Evolutionary conservation across 2,888 invertebrate species (phyloP).

Genomic region (Drosophila kambysellisi): DNA sequence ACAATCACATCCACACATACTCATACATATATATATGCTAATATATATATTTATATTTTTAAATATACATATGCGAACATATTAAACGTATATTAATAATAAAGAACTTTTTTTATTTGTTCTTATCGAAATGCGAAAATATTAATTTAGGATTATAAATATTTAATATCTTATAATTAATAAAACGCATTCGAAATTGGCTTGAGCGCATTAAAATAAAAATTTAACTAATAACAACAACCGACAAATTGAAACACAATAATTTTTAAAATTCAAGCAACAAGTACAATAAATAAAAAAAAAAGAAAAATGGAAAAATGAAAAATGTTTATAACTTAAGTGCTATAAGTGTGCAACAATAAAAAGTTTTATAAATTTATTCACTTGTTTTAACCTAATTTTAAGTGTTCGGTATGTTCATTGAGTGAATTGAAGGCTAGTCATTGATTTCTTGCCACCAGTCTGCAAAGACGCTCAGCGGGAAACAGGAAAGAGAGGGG

Average conservation of each 20-base stretch:
- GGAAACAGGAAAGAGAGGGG: too few relatives aligned
- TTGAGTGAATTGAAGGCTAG: slow-evolving; percentile 39
- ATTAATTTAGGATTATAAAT: slow-evolving; percentile 48
- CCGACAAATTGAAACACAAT: slow-evolving; percentile 28
- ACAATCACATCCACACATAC: slow-evolving; percentile 19
- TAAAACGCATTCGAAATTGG: slow-evolving; percentile 33
- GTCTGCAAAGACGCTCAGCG: not conserved
- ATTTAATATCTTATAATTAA: slow-evolving; percentile 58
- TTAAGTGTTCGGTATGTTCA: slow-evolving; percentile 21
- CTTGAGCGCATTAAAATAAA: slow-evolving; percentile 10
- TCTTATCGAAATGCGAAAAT: slow-evolving; percentile 41
- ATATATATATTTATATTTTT: slow-evolving; percentile 31
- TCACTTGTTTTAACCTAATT: slow-evolving; percentile 38
- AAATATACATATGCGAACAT: slow-evolving; percentile 26
- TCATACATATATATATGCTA: slow-evolving; percentile 10
- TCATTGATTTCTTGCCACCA: slow-evolving; percentile 30
- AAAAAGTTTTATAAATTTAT: slow-evolving; percentile 72
- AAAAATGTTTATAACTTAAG: slow-evolving; percentile 72
- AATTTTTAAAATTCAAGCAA: slow-evolving; percentile 34
- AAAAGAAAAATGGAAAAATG: slow-evolving; percentile 27
- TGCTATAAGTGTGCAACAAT: slow-evolving; percentile 77
- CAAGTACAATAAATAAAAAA: slow-evolving; percentile 9
- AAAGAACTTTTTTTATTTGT: slow-evolving; percentile 50
- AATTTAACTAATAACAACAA: slow-evolving; percentile 14
- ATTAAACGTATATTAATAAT: slow-evolving; percentile 46